Evolutionary conservation across 2,797 vertebrate species (phyloP), one percentile per base, ranked within the genome.

Genomic region (Chaunax sp.): DNA sequence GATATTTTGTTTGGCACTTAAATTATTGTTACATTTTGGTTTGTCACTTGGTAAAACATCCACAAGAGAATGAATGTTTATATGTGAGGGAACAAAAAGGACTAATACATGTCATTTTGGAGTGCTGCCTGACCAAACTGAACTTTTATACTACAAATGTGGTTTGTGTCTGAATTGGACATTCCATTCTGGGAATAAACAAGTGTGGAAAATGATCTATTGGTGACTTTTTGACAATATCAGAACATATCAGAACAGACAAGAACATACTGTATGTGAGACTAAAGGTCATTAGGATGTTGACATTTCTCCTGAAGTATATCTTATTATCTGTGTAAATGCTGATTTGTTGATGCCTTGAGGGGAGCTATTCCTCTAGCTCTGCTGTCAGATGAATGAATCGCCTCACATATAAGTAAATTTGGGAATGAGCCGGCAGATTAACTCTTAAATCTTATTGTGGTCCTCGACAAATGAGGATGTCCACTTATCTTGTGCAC

Each of bases 181-280:
- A 88, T 92, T 91, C 80, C 78, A 83, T 78, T 77, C 51, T 78
- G 85, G 80, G 72, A 87, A 92, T 91, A 93, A 91, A 92, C 52
- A 81, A 86, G 82, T 69, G 78, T 89, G 82, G 81, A 64, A 83
- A 84, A 80, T 45, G 35, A 62, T 53, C 1, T 66, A 2, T 61
- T 25, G 6, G 10, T 59, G 49, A 55, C 41, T 61, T n/a, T 64
- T 41, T 6, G 57, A 23, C n/a, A 5, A 14, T 38, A 7, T 69
- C 7, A 47, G 23, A 25, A 49, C 6, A 6, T 6, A 43, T 43
- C 54, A 53, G 44, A 59, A 14, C n/a, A 26, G 19, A 22, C 30
- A 37, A 47, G 41, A n/a, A 44, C 6, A n/a, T n/a, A n/a, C n/a
- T n/a, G n/a, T n/a, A n/a, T 57, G 61, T 53, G 45, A 50, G 19